These are phyloP conservation scores for Pyrgus malvae DNA, from an alignment of 2,888 invertebrate species.

Conservation along the genomic window DNA sequence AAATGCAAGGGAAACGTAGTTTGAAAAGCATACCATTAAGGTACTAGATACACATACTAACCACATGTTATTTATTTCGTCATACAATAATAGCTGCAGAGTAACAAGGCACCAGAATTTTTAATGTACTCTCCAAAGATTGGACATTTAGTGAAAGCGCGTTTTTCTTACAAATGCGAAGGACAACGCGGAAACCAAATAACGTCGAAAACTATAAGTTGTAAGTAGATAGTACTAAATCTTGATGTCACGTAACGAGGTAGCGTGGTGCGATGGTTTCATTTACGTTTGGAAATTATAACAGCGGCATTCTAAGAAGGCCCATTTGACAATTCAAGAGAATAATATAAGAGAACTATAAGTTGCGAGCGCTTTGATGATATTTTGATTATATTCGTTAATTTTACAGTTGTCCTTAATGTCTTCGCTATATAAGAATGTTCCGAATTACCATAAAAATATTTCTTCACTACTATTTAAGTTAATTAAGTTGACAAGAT, in stretches of 20 bases:
- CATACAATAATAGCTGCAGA: constrained; percentile 66
- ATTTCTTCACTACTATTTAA: no score
- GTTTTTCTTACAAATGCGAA: constrained; percentile 53
- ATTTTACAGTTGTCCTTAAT: no score
- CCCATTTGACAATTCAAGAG: no score
- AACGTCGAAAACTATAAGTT: constrained; percentile 49
- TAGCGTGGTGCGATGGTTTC: constrained; percentile 75
- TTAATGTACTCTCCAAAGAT: constrained; percentile 68
- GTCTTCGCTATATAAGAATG: no score
- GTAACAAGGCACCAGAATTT: constrained; percentile 61
- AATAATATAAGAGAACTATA: no score
- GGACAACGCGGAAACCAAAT: constrained; percentile 51
- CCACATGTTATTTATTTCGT: constrained; percentile 66
- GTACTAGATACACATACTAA: constrained; percentile 50
- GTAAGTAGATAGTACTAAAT: constrained; percentile 63
- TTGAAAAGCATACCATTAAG: constrained; percentile 18
- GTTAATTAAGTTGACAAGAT: no score
- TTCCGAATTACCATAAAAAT: no score
- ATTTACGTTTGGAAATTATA: constrained; percentile 47
- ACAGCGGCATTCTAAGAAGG: no score
- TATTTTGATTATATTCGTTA: no score
- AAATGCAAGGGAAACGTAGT: neutral
- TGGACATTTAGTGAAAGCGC: constrained; percentile 64
- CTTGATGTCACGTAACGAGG: constrained; percentile 67
- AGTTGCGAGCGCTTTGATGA: no score